These are phyloP conservation scores for Ophion ellenae DNA, from an alignment of 2,888 invertebrate species.

Conservation along the genomic window DNA sequence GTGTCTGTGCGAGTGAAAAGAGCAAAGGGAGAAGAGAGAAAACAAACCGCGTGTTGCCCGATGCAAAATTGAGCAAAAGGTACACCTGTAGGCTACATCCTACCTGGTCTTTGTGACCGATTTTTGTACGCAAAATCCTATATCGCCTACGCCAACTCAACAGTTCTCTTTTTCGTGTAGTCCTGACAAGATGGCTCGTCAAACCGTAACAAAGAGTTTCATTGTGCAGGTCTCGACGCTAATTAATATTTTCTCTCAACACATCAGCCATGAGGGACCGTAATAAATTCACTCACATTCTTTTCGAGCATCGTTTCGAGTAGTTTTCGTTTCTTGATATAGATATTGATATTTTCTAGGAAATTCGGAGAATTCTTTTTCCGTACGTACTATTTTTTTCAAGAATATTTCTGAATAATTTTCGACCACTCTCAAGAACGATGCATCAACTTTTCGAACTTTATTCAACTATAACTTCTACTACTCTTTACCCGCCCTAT, in stretches of 20 bases:
- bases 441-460: too few relatives aligned
- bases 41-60: conserved; percentile 11
- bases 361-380: neutral
- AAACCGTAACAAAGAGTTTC: conserved; percentile 76
- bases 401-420: neutral
- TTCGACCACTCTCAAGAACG: too few relatives aligned
- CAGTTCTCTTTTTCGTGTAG: conserved; percentile 44
- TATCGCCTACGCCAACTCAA: conserved; percentile 12
- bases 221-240: conserved; percentile 67
- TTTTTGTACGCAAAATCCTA: conserved; percentile 20
- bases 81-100: conserved; percentile 50
- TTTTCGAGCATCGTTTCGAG: neutral
- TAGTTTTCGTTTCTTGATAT: neutral
- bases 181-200: conserved; percentile 58
- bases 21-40: conserved; percentile 6
- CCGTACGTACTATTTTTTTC: neutral
- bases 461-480: too few relatives aligned
- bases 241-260: neutral
- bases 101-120: conserved; percentile 26
- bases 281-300: neutral
- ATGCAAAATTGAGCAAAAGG: conserved; percentile 31
- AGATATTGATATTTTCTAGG: neutral
- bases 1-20: conserved; percentile 21
- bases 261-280: neutral
- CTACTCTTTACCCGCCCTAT: too few relatives aligned